These are phyloP conservation scores for Formica aserva DNA, from an alignment of 2,888 invertebrate genomes.

Conservation along the genomic window DNA sequence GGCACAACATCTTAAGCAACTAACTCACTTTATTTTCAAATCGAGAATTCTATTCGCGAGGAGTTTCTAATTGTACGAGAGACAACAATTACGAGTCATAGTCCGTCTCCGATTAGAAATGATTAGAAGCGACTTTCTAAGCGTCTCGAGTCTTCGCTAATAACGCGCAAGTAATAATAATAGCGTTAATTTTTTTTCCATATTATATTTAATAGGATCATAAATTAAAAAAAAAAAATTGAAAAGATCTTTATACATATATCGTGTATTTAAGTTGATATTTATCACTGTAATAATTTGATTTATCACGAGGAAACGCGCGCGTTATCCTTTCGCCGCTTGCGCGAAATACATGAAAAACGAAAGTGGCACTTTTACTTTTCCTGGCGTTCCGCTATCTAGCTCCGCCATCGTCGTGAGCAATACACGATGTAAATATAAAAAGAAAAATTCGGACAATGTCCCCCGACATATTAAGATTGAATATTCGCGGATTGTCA, in stretches of 20 bases:
- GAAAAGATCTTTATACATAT: not conserved
- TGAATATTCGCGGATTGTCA: not conserved
- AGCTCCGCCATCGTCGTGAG: not conserved
- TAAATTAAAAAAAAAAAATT: not conserved
- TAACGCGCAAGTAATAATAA: not conserved
- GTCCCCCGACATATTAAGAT: not conserved
- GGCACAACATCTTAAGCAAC: not conserved
- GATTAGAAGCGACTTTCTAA: constrained; percentile 46
- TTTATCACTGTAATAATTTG: not conserved
- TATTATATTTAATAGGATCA: not conserved
- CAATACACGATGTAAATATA: constrained; percentile 9
- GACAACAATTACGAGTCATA: constrained; percentile 21
- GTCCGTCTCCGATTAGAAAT: constrained; percentile 22
- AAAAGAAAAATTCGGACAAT: not conserved
- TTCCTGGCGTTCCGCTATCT: constrained; percentile 48
- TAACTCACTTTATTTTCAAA: constrained; percentile 21
- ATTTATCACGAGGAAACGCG: constrained; percentile 20
- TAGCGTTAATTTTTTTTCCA: not conserved
- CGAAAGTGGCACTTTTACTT: constrained; percentile 57
- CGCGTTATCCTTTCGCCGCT: constrained; percentile 33
- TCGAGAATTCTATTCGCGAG: constrained; percentile 16
- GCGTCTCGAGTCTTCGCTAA: constrained; percentile 17
- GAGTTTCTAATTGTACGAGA: constrained; percentile 16
- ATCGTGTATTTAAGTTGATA: not conserved
- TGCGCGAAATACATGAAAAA: constrained; percentile 29